These are phyloP conservation scores for Dioctria linearis DNA, from an alignment of 2,888 invertebrate genomes.

Conservation along the genomic window DNA sequence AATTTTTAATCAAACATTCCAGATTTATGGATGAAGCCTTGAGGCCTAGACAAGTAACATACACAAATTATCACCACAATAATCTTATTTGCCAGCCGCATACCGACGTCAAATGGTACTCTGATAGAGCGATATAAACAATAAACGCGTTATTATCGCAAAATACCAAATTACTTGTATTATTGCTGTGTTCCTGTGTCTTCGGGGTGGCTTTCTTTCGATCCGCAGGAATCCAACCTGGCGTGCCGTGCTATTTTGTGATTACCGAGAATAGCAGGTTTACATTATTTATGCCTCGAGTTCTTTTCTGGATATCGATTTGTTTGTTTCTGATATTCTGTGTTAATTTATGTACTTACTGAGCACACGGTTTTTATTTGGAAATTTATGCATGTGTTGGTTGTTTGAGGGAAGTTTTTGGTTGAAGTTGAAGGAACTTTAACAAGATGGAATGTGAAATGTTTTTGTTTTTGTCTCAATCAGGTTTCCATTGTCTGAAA, in stretches of 20 bases:
- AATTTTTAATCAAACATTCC: too few species aligned
- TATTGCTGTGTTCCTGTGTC: conserved; percentile 8
- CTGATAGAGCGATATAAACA: conserved; percentile 22
- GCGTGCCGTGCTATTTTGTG: conserved; percentile 45
- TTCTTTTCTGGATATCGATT: background rate
- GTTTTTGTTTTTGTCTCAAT: too few species aligned
- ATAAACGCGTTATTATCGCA: conserved; percentile 38
- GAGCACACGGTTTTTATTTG: too few species aligned
- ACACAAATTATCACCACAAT: too few species aligned
- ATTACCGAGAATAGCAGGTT: conserved; percentile 34
- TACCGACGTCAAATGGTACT: conserved; percentile 2
- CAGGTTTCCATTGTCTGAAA: too few species aligned
- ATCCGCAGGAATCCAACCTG: background rate
- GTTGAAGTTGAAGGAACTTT: too few species aligned
- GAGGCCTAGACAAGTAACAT: too few species aligned
- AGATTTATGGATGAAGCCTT: too few species aligned
- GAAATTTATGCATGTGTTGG: too few species aligned
- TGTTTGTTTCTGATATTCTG: background rate
- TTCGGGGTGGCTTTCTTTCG: background rate
- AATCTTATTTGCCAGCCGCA: background rate
- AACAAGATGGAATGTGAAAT: too few species aligned
- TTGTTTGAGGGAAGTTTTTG: too few species aligned
- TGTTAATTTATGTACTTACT: too few species aligned
- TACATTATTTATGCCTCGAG: conserved; percentile 33
- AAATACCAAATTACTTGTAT: conserved; percentile 41